Conservation (phyloP, 2,113 vertebrate genomes). For the Tiliqua scincoides region DNA sequence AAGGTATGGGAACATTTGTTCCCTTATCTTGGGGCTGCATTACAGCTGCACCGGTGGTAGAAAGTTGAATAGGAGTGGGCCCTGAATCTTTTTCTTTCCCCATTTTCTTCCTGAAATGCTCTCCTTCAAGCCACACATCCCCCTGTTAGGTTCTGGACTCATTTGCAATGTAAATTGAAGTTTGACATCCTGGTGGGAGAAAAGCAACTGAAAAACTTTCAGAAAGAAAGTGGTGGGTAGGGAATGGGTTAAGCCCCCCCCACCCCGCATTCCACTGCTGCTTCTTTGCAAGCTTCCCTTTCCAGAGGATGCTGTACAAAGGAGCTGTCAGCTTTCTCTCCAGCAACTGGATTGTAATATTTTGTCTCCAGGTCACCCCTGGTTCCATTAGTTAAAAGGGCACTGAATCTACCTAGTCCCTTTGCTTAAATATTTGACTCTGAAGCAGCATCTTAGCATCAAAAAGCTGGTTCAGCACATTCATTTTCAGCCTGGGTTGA, state of each 20-base stretch:
- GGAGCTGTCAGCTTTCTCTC: background rate
- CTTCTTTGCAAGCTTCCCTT: background rate
- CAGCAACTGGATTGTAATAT: too few relatives aligned
- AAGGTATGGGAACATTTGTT: too few relatives aligned
- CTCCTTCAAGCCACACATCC: too few relatives aligned
- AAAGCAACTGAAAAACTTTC: background rate
- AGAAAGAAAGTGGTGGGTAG: background rate
- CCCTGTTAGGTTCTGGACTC: too few relatives aligned
- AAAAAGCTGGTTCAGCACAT: background rate
- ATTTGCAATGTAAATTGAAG: too few relatives aligned
- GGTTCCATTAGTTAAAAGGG: too few relatives aligned
- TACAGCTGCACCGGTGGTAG: too few relatives aligned
- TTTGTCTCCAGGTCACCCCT: too few relatives aligned
- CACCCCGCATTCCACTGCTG: background rate
- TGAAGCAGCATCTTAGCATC: background rate
- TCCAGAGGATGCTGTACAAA: background rate
- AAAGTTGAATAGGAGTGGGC: too few relatives aligned
- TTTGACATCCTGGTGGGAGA: background rate
- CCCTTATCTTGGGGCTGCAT: too few relatives aligned
- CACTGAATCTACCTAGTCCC: background rate
- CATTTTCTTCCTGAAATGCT: too few relatives aligned
- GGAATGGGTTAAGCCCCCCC: background rate
- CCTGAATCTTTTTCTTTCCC: too few relatives aligned
- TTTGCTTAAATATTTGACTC: background rate
- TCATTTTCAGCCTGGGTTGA: background rate